phyloP scores from a whole-genome alignment of 1,140 invertebrate species.

The Drosophila lacteicornis region DNA sequence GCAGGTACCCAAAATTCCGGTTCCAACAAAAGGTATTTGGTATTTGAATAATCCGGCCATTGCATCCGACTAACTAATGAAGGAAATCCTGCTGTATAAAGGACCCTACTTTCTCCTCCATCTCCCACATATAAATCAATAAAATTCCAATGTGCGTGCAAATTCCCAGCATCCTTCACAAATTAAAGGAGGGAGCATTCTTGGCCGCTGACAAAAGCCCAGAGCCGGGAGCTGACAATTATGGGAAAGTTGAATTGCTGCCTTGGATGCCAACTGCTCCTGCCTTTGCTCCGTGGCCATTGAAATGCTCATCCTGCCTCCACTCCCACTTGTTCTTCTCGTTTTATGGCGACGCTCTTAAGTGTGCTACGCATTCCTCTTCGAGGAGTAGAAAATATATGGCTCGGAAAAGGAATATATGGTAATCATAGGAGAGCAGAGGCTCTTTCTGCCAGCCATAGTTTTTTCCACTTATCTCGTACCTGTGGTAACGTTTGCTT shows the following conservation, averaged over 20 bases:
- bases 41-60: conserved; percentile 71
- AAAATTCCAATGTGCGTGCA: conserved; percentile 75
- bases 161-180: conserved; percentile 29
- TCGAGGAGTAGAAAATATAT: conserved; percentile 30
- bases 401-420: conserved; percentile 31
- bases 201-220: conserved; percentile 44
- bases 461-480: conserved; percentile 12
- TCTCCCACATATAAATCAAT: conserved; percentile 58
- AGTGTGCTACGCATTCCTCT: conserved; percentile 62
- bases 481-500: conserved; percentile 42
- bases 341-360: conserved; percentile 52
- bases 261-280: conserved; percentile 30
- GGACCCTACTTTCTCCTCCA: not conserved
- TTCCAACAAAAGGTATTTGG: conserved; percentile 57
- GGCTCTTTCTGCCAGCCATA: not conserved
- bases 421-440: conserved; percentile 22
- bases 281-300: not conserved
- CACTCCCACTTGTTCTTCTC: conserved; percentile 6
- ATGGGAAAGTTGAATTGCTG: conserved; percentile 52
- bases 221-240: conserved; percentile 56
- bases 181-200: conserved; percentile 47
- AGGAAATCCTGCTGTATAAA: conserved; percentile 18
- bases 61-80: conserved; percentile 53
- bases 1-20: conserved; percentile 54
- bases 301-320: conserved; percentile 28